phyloP scores from a whole-genome alignment of 2,888 invertebrate species.

The Trichacis sp. region DNA sequence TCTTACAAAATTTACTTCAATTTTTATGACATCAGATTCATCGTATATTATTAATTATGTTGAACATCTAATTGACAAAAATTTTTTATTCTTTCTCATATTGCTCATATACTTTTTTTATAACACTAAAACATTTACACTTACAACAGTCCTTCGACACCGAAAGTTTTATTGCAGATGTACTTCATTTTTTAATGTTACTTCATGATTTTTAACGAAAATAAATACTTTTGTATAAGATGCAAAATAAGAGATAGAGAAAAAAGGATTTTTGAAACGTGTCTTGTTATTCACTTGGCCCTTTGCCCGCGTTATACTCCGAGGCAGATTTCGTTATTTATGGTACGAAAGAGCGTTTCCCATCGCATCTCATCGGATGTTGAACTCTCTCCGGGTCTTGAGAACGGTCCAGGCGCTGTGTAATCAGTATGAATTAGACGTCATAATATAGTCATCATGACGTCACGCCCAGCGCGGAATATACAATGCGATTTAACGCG shows the following conservation, averaged over 20 bases:
- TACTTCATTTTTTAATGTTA: too few relatives aligned
- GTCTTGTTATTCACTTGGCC: slow-evolving; percentile 28
- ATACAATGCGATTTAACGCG: slow-evolving; percentile 4
- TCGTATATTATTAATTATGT: too few relatives aligned
- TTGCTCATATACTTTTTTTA: too few relatives aligned
- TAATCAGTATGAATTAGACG: slow-evolving; percentile 25
- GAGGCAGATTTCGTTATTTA: slow-evolving; percentile 30
- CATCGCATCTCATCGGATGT: slow-evolving; percentile 12
- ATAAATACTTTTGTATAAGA: slow-evolving; percentile 21
- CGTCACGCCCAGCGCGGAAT: slow-evolving; percentile 1
- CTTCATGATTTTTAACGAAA: too few relatives aligned
- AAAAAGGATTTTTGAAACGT: slow-evolving; percentile 19
- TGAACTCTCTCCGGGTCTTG: slow-evolving; percentile 20
- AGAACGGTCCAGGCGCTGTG: slow-evolving; percentile 8
- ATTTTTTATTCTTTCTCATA: too few relatives aligned
- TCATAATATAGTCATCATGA: slow-evolving; percentile 24
- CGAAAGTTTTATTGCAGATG: too few relatives aligned
- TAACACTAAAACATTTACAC: too few relatives aligned
- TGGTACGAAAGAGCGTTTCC: slow-evolving; percentile 24
- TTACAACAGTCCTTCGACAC: too few relatives aligned
- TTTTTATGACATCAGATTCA: too few relatives aligned
- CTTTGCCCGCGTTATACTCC: slow-evolving; percentile 17
- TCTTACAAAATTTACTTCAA: too few relatives aligned
- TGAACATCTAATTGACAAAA: too few relatives aligned
- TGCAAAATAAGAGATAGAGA: slow-evolving; percentile 28